Conservation (phyloP, 2,113 vertebrate species). For the Felis chaus region DNA sequence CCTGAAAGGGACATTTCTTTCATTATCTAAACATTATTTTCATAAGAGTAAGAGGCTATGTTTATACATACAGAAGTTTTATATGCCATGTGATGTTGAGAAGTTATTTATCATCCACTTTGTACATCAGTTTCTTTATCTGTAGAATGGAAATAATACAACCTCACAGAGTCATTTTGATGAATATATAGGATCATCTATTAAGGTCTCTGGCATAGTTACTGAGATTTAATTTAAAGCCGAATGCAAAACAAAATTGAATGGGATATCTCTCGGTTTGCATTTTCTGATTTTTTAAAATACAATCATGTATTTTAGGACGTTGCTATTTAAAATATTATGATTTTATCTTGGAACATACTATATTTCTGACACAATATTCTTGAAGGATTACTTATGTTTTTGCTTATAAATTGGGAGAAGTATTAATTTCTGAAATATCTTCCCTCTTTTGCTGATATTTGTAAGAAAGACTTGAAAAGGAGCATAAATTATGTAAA, state of each 20-base stretch:
- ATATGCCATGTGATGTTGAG: not conserved
- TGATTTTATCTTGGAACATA: conserved; percentile 18
- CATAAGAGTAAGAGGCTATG: not conserved
- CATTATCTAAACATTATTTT: not conserved
- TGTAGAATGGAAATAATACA: not conserved
- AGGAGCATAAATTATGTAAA: conserved; percentile 3
- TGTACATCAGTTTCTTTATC: not conserved
- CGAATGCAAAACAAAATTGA: not conserved
- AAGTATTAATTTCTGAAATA: conserved; percentile 45
- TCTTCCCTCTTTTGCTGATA: conserved; percentile 22
- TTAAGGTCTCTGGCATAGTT: not conserved
- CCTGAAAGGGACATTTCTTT: not conserved
- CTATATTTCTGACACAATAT: not conserved
- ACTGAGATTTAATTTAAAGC: conserved; percentile 11
- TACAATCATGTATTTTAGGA: not conserved
- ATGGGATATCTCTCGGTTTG: not conserved
- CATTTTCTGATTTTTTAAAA: not conserved
- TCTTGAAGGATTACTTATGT: not conserved
- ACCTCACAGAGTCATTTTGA: not conserved
- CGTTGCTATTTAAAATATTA: not conserved
- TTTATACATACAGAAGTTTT: not conserved
- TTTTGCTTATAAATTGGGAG: not conserved
- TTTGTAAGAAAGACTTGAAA: not conserved
- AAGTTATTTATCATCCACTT: not conserved
- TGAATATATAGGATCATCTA: not conserved